Percentiles rank a stretch among this genome's conserved stretches.
phyloP scores from a whole-genome alignment of 2,797 vertebrate species.

The Leptodactylus fallax region DNA sequence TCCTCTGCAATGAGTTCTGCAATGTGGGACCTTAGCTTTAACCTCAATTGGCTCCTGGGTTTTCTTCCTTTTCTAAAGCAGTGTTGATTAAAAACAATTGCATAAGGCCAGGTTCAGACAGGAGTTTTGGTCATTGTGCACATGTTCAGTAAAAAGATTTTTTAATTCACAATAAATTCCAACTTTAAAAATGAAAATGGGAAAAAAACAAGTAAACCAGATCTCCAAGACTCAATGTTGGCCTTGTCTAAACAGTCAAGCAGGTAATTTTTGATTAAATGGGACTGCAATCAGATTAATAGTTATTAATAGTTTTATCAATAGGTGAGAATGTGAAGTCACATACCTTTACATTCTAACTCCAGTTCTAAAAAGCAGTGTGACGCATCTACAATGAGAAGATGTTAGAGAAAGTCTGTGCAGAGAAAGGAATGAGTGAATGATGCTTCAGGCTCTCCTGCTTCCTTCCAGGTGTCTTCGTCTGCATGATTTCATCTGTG shows the following conservation, averaged over 20 bases:
- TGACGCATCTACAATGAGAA: background rate
- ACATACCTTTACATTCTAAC: background rate
- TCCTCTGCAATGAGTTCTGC: no score
- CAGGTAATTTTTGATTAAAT: background rate
- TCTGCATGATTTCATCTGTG: constrained; percentile 94
- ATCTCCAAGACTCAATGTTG: background rate
- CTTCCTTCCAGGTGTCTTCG: constrained; percentile 92
- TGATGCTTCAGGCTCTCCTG: constrained; percentile 83
- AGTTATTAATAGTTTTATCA: background rate
- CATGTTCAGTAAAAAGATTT: no score
- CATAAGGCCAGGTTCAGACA: background rate
- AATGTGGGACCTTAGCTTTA: no score
- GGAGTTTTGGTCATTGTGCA: background rate
- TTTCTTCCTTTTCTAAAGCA: no score
- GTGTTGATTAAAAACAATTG: no score
- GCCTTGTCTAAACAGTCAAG: background rate
- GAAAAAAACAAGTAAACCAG: background rate
- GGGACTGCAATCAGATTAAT: no score
- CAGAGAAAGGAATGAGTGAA: constrained; percentile 66
- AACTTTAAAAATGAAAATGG: background rate
- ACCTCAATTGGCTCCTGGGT: no score
- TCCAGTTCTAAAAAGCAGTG: background rate
- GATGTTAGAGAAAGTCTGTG: constrained; percentile 41
- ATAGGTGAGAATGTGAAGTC: background rate
- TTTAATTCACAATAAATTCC: background rate